Base-by-base conservation (phyloP, 1,140 invertebrate species). In the Maconellicoccus hirsutus region DNA sequence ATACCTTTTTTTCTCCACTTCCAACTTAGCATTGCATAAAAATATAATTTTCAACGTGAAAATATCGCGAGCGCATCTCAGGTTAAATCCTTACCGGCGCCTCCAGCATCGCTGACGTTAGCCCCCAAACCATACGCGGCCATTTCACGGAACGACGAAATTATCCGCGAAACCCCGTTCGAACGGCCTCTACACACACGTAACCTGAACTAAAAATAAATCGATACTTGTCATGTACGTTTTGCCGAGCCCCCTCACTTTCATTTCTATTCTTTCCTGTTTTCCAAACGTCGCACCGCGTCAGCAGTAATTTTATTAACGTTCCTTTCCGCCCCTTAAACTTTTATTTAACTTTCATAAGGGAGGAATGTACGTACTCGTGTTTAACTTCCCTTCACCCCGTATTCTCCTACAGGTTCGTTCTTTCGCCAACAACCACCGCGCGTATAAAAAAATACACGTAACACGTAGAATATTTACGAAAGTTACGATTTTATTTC, bases 121-220 rank as follows among this genome's bases (percentile, higher is more conserved):
- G n/a, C n/a, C n/a, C n/a, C n/a, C n/a, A n/a, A n/a, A n/a, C n/a
- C n/a, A n/a, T n/a, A n/a, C n/a, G n/a, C n/a, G n/a, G n/a, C n/a
- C n/a, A n/a, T n/a, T n/a, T n/a, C n/a, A n/a, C n/a, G n/a, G n/a
- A 12, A 33, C 29, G 29, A 16, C 16, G 42, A 52, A 52, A 16
- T 52, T 52, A 52, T 52, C 6, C 42, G 4, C 42, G n/a, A 8
- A 52, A 52, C 4, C 6, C 12, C 29, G 29, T 52, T 52, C 42
- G 42, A 66, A 66, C 61, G 61, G 25, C 61, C 21, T 66, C 61
- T 66, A 25, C 25, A 66, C 61, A 66, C 61, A 26, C 25, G 61
- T 23, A 66, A 66, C 25, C 61, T 23, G 61, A 66, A 66, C 61
- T 66, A 66, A 66, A 66, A 66, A 66, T 66, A 66, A 66, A 66